Percentiles rank a stretch among this genome's conserved stretches.
Evolutionary conservation across 2,113 vertebrate species (phyloP).

Genomic region (Cheilinus undulatus): DNA sequence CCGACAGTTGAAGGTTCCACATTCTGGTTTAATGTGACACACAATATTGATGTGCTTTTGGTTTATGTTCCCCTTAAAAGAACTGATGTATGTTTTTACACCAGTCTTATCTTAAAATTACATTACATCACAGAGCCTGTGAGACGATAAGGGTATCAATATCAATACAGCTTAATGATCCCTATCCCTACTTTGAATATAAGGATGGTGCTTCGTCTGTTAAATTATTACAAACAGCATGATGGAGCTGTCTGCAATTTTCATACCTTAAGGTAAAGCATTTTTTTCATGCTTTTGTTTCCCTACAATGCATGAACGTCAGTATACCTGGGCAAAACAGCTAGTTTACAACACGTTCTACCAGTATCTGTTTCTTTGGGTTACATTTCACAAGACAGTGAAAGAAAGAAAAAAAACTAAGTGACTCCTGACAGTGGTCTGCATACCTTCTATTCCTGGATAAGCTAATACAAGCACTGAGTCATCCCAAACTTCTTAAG

Average conservation of each 20-base stretch:
- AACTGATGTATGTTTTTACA: too few relatives aligned
- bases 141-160: too few relatives aligned
- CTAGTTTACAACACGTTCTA: background rate
- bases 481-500: constrained; percentile 36
- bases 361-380: constrained; percentile 1
- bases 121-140: too few relatives aligned
- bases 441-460: constrained; percentile 2
- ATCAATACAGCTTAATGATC: too few relatives aligned
- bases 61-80: too few relatives aligned
- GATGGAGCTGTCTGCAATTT: background rate
- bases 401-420: background rate
- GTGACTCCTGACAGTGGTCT: constrained; percentile 12
- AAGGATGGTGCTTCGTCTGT: too few relatives aligned
- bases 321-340: background rate
- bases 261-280: background rate
- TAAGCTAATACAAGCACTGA: constrained; percentile 53
- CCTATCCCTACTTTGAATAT: too few relatives aligned
- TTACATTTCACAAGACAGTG: constrained; percentile 10
- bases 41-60: too few relatives aligned
- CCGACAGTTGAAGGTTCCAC: too few relatives aligned
- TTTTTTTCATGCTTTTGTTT: background rate
- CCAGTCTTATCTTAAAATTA: too few relatives aligned
- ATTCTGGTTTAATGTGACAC: too few relatives aligned
- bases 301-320: background rate
- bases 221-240: too few relatives aligned